Percentiles rank a stretch among this genome's conserved stretches.
Conservation (phyloP, 2,888 invertebrate genomes). For the Amphipoea lucens region DNA sequence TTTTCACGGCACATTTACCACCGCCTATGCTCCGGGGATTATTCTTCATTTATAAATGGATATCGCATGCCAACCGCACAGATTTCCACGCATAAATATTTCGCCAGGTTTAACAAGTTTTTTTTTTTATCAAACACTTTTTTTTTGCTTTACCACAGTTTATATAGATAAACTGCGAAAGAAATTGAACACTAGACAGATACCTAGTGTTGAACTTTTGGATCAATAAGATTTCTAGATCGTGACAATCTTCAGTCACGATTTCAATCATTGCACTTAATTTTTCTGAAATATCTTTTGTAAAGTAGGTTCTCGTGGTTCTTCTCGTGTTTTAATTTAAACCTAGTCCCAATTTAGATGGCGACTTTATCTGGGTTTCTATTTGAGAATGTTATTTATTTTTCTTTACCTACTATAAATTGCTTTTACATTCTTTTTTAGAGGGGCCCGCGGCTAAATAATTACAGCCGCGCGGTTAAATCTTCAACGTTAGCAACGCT, state of each 20-base stretch:
- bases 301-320: slow-evolving; percentile 9
- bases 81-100: slow-evolving; percentile 82
- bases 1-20: slow-evolving; percentile 87
- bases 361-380: slow-evolving; percentile 10
- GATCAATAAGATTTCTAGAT: slow-evolving; percentile 37
- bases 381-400: slow-evolving; percentile 17
- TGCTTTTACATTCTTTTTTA: not conserved
- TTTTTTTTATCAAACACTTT: slow-evolving; percentile 62
- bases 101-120: slow-evolving; percentile 70
- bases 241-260: slow-evolving; percentile 43
- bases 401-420: not conserved
- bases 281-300: slow-evolving; percentile 25
- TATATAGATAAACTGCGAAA: slow-evolving; percentile 5
- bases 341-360: slow-evolving; percentile 19
- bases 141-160: slow-evolving; percentile 22
- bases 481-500: not conserved
- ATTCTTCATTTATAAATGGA: slow-evolving; percentile 87
- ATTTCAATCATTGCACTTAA: slow-evolving; percentile 41
- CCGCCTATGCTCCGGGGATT: slow-evolving; percentile 82
- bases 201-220: slow-evolving; percentile 26
- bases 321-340: not conserved
- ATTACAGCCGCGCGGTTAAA: not conserved
- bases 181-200: slow-evolving; percentile 11
- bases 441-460: not conserved
- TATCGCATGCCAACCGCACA: slow-evolving; percentile 80